Percentiles rank a stretch among this genome's conserved stretches.
Conservation (phyloP, 2,113 vertebrate species). For the human (Homo sapiens) region GRCh38 chr1:202816501-202817000, state of each 20-base stretch:
- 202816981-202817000: neutral
- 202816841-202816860: neutral
- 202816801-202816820: neutral
- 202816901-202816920: neutral
- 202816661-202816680: neutral
- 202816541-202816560: neutral
- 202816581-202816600: neutral
- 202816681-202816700: rapidly evolving
- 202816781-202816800: neutral
- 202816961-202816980: neutral
- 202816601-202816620: neutral
- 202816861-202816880: neutral
- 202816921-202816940: neutral
- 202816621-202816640: neutral
- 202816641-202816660: neutral
- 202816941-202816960: neutral
- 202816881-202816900: neutral
- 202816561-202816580: neutral
- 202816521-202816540: too few species aligned
- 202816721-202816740: neutral
- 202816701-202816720: neutral
- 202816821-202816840: neutral
- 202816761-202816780: neutral
- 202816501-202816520: too few species aligned
- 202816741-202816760: neutral